Evolutionary conservation across 2,113 vertebrate species (phyloP).

Genomic region (Leptocoma aspasia): DNA sequence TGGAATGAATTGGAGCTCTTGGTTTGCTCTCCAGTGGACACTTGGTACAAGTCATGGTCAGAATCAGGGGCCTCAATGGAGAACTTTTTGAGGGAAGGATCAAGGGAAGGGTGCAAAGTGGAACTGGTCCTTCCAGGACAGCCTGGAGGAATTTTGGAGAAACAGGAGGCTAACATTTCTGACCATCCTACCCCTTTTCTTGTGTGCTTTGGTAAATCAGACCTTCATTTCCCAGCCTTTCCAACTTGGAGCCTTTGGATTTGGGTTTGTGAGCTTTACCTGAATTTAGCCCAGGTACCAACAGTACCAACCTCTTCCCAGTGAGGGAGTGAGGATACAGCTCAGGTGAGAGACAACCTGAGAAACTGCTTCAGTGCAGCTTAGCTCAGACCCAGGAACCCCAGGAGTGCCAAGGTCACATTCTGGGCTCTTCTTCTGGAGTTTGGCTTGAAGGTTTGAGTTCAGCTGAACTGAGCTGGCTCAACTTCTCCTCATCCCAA

Average conservation of each 20-base stretch:
- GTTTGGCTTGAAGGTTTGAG: not conserved
- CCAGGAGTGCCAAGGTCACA: not conserved
- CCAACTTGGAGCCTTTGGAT: not conserved
- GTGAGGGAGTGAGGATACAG: fast-evolving
- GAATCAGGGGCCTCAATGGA: not conserved
- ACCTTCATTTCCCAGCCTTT: not conserved
- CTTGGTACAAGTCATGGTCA: not conserved
- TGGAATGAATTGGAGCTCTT: not conserved
- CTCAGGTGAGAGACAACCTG: not conserved
- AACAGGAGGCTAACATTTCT: not conserved
- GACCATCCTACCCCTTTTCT: not conserved
- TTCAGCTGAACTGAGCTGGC: not conserved
- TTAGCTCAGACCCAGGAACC: not conserved
- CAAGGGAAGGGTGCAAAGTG: not conserved
- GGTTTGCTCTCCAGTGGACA: not conserved
- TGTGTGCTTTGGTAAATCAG: not conserved
- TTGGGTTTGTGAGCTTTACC: not conserved
- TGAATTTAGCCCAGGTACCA: not conserved
- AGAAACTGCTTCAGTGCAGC: not conserved
- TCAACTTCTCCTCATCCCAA: not conserved
- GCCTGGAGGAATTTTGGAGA: not conserved
- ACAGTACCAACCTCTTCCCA: not conserved
- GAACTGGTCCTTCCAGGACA: not conserved
- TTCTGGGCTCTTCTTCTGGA: not conserved
- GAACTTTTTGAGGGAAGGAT: not conserved